phyloP scores from a whole-genome alignment of 2,113 vertebrate genomes.

The Oreotrochilus melanogaster region DNA sequence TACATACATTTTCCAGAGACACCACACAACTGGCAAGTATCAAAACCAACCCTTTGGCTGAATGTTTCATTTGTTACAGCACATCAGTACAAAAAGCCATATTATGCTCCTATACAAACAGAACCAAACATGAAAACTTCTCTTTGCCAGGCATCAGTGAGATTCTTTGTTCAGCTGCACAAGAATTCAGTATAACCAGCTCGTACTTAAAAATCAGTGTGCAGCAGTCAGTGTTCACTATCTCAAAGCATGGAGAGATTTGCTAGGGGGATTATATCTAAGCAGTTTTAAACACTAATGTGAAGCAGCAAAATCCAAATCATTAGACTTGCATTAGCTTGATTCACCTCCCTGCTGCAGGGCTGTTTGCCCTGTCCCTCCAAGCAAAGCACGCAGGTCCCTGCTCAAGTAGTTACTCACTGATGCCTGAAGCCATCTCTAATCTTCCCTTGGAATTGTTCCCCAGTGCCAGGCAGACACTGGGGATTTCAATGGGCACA shows the following conservation, averaged over 20 bases:
- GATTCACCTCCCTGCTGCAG: background rate
- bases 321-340: conserved; percentile 65
- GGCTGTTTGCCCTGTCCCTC: conserved; percentile 17
- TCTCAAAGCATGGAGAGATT: conserved; percentile 45
- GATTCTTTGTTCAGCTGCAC: conserved; percentile 55
- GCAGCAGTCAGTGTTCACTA: background rate
- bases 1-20: background rate
- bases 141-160: conserved; percentile 30
- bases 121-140: conserved; percentile 17
- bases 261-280: conserved; percentile 66
- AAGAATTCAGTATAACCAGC: conserved; percentile 40
- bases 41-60: background rate
- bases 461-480: conserved; percentile 56
- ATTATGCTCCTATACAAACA: conserved; percentile 20
- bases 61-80: background rate
- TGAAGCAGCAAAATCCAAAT: conserved; percentile 65
- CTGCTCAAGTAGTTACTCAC: background rate
- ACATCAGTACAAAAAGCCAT: background rate
- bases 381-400: background rate
- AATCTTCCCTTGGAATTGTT: conserved; percentile 47
- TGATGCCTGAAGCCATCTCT: conserved; percentile 13
- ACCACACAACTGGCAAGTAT: background rate
- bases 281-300: conserved; percentile 68
- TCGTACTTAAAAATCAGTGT: background rate
- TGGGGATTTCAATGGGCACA: conserved; percentile 8